Conservation (phyloP, 2,113 vertebrate genomes). For the Dicerorhinus sumatrensis region DNA sequence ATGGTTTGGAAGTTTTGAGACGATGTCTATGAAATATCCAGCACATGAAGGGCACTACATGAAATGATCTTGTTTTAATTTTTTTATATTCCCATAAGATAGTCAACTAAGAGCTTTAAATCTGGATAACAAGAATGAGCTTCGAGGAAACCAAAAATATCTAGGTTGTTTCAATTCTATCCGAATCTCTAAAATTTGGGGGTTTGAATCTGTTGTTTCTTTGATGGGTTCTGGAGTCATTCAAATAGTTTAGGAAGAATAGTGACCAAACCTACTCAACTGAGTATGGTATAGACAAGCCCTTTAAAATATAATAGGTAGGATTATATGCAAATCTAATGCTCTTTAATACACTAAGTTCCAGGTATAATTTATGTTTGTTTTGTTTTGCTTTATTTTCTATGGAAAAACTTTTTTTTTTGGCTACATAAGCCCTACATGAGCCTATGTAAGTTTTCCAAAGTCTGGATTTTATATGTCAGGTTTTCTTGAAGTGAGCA, state of each 20-base stretch:
- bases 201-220: background rate
- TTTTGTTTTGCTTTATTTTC: background rate
- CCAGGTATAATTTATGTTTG: background rate
- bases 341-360: background rate
- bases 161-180: background rate
- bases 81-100: background rate
- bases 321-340: background rate
- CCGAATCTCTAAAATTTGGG: background rate
- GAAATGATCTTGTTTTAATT: background rate
- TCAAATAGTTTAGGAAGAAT: background rate
- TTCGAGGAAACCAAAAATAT: background rate
- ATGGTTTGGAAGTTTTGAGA: background rate
- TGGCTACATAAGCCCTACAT: background rate
- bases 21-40: background rate
- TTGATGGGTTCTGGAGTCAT: background rate
- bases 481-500: background rate
- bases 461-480: background rate
- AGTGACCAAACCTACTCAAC: background rate
- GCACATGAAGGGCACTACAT: background rate
- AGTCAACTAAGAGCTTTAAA: background rate
- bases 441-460: background rate
- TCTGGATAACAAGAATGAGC: background rate
- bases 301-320: background rate
- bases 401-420: background rate
- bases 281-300: background rate